Conservation (phyloP, 2,797 vertebrate species). For the Xiphophorus birchmanni region DNA sequence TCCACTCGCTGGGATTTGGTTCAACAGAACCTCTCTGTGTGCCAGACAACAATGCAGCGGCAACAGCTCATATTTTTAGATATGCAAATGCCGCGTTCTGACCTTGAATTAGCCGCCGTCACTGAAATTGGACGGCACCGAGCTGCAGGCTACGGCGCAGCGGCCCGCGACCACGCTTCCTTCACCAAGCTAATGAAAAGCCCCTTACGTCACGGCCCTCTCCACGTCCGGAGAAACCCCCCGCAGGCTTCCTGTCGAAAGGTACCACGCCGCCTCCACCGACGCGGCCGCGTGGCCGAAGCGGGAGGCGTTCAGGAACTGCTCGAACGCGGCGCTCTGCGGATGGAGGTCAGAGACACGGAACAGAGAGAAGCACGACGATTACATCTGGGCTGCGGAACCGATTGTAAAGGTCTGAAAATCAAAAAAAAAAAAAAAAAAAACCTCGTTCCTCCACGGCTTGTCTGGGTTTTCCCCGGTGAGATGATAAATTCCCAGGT, state of each 20-base stretch:
- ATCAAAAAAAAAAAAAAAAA: conserved; percentile 38
- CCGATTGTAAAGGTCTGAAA: background rate
- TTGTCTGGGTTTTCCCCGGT: conserved; percentile 80
- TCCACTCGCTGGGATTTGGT: conserved; percentile 21
- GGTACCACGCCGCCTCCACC: conserved; percentile 85
- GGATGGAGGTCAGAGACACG: conserved; percentile 3
- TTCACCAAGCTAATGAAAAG: conserved; percentile 56
- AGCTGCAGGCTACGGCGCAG: conserved; percentile 66
- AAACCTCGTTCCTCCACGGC: conserved; percentile 84
- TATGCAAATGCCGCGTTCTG: conserved; percentile 70
- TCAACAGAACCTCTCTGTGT: conserved; percentile 34
- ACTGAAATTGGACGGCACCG: conserved; percentile 64
- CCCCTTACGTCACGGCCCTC: conserved; percentile 88
- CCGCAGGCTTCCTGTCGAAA: conserved; percentile 86
- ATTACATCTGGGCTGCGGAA: background rate
- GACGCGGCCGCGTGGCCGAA: conserved; percentile 86
- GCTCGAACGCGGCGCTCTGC: conserved; percentile 87
- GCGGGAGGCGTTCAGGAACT: conserved; percentile 87
- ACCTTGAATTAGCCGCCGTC: conserved; percentile 74
- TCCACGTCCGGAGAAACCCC: conserved; percentile 84
- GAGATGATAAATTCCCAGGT: conserved; percentile 88
- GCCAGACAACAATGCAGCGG: conserved; percentile 43
- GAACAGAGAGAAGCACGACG: background rate
- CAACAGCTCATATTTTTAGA: conserved; percentile 71
- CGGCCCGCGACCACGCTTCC: conserved; percentile 63